Evolutionary conservation across 2,888 invertebrate species (phyloP).

Genomic region (Drosophila trichaetosa): DNA sequence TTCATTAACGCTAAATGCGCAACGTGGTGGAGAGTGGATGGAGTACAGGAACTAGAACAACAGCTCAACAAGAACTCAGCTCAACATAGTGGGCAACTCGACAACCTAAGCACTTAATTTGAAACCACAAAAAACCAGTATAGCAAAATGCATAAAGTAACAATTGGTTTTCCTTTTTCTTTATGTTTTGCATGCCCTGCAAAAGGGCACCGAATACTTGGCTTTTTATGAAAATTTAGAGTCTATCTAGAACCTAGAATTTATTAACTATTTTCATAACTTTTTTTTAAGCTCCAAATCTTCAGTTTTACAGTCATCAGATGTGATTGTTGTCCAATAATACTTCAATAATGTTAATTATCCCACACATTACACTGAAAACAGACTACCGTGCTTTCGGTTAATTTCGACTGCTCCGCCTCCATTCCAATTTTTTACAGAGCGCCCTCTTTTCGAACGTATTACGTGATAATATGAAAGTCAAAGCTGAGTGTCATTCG

Average conservation of each 20-base stretch:
- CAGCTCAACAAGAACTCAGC: not conserved
- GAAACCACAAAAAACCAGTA: conserved; percentile 47
- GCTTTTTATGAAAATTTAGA: no score
- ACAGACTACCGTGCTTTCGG: not conserved
- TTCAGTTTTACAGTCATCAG: not conserved
- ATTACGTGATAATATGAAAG: not conserved
- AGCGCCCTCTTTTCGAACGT: not conserved
- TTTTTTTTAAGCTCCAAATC: not conserved
- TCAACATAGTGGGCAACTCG: conserved; percentile 11
- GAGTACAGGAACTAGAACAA: not conserved
- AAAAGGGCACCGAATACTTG: not conserved
- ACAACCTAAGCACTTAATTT: conserved; percentile 59
- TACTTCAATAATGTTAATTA: not conserved
- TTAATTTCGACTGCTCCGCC: no score
- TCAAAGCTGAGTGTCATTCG: not conserved
- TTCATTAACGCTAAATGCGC: conserved; percentile 58
- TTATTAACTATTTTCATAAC: no score
- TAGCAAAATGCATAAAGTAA: conserved; percentile 33
- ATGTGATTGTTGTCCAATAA: not conserved
- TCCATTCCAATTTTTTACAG: not conserved
- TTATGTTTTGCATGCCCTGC: not conserved
- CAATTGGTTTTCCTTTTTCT: conserved; percentile 8
- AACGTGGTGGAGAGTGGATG: not conserved
- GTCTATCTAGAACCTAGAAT: no score
- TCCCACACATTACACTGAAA: not conserved